These are phyloP conservation scores for Philaethria dido DNA, from an alignment of 2,888 invertebrate species.

Conservation along the genomic window DNA sequence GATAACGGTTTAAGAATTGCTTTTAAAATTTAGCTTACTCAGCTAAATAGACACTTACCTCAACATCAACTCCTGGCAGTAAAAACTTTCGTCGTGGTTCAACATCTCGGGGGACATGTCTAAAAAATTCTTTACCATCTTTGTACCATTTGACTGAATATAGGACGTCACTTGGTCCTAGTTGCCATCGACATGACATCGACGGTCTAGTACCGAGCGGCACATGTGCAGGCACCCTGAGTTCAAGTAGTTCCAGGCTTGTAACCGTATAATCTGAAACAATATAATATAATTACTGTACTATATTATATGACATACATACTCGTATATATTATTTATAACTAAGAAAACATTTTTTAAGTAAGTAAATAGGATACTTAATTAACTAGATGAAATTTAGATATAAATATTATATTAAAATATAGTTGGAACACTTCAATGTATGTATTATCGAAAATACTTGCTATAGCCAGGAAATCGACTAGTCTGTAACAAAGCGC, in stretches of 20 bases:
- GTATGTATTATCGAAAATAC: background rate
- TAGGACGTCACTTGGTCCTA: slow-evolving; percentile 89
- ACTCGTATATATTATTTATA: too few species aligned
- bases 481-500: background rate
- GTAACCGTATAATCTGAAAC: slow-evolving; percentile 65
- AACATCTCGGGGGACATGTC: slow-evolving; percentile 92
- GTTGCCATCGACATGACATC: slow-evolving; percentile 92
- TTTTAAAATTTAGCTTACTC: too few species aligned
- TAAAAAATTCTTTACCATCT: slow-evolving; percentile 94
- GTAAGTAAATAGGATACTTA: too few species aligned
- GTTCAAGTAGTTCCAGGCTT: slow-evolving; percentile 87
- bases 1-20: too few species aligned
- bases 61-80: slow-evolving; percentile 92
- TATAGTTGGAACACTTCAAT: too few species aligned
- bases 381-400: too few species aligned
- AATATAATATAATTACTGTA: slow-evolving; percentile 32
- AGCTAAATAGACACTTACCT: slow-evolving; percentile 86
- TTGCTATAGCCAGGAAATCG: background rate
- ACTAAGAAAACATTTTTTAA: too few species aligned
- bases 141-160: slow-evolving; percentile 97
- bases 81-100: slow-evolving; percentile 92
- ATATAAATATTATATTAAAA: too few species aligned
- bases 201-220: slow-evolving; percentile 90
- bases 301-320: too few species aligned
- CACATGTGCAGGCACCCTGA: slow-evolving; percentile 92